These are phyloP conservation scores for Solea senegalensis DNA, from an alignment of 2,113 vertebrate species.

Conservation along the genomic window DNA sequence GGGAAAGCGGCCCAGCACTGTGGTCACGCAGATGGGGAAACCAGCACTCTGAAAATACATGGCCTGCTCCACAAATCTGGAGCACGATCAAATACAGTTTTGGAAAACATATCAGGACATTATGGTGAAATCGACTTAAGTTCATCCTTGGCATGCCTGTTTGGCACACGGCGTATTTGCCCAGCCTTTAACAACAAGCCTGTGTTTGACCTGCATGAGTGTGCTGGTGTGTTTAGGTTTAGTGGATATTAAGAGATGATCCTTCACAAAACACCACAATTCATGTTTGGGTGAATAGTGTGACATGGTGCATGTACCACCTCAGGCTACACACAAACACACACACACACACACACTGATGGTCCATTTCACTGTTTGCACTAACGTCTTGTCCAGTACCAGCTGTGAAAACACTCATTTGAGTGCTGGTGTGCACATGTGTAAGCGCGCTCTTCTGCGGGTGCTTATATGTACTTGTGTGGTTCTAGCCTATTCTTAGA, in stretches of 20 bases:
- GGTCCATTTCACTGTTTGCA: slow-evolving; percentile 56
- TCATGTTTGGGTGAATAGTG: slow-evolving; percentile 26
- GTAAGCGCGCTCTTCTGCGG: slow-evolving; percentile 47
- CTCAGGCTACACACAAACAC: slow-evolving; percentile 15
- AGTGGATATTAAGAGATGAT: slow-evolving; percentile 53
- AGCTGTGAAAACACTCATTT: slow-evolving; percentile 73
- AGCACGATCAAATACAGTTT: slow-evolving; percentile 56
- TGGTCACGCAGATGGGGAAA: slow-evolving; percentile 78
- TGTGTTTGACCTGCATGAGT: not conserved
- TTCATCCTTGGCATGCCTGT: slow-evolving; percentile 10
- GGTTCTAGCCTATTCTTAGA: slow-evolving; percentile 50
- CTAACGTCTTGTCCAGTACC: slow-evolving; percentile 60
- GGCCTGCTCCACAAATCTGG: slow-evolving; percentile 69
- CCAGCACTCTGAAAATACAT: slow-evolving; percentile 76
- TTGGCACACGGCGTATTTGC: slow-evolving; percentile 3
- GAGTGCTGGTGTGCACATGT: slow-evolving; percentile 44
- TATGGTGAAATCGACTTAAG: not conserved
- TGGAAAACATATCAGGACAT: slow-evolving; percentile 42
- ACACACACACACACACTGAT: slow-evolving; percentile 19
- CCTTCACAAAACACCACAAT: slow-evolving; percentile 34
- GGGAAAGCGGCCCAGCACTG: slow-evolving; percentile 67
- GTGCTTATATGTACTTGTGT: slow-evolving; percentile 36
- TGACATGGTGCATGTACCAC: slow-evolving; percentile 24
- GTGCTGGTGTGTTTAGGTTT: slow-evolving; percentile 10
- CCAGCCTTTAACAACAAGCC: not conserved